Conservation (phyloP, 2,797 vertebrate genomes). For the Danio choprae region DNA sequence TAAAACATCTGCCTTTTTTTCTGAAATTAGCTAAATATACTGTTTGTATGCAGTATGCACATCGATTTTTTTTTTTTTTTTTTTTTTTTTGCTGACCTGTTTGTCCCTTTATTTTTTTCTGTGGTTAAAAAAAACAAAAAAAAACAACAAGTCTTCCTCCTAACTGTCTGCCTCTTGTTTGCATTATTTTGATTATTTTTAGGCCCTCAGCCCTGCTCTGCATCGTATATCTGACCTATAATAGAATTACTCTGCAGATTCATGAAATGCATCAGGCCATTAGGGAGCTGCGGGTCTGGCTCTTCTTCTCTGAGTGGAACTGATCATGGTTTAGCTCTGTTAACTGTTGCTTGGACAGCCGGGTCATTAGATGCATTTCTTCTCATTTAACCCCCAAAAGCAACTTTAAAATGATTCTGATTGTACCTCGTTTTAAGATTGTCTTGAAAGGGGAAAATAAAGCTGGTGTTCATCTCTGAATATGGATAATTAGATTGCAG, state of each 20-base stretch:
- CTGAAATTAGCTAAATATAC: not conserved
- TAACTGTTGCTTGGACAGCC: conserved; percentile 11
- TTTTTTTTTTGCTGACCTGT: conserved; percentile 8
- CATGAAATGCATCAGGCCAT: conserved; percentile 51
- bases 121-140: too few relatives aligned
- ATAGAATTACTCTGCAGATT: conserved; percentile 56
- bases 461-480: not conserved
- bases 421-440: not conserved
- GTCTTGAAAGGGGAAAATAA: not conserved
- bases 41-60: not conserved
- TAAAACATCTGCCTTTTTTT: not conserved
- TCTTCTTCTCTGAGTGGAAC: conserved; percentile 32
- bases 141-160: conserved; percentile 14
- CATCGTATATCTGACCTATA: conserved; percentile 48
- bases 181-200: conserved; percentile 58
- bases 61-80: too few relatives aligned
- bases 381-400: not conserved
- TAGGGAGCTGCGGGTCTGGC: conserved; percentile 31
- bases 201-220: conserved; percentile 40
- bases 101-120: not conserved
- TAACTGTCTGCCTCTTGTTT: conserved; percentile 30
- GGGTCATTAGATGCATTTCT: not conserved
- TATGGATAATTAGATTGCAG: conserved; percentile 7
- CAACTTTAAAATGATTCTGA: not conserved
- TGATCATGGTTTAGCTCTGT: conserved; percentile 30